Base-by-base conservation (phyloP, 2,797 vertebrate species). In the Malacoraja senta region DNA sequence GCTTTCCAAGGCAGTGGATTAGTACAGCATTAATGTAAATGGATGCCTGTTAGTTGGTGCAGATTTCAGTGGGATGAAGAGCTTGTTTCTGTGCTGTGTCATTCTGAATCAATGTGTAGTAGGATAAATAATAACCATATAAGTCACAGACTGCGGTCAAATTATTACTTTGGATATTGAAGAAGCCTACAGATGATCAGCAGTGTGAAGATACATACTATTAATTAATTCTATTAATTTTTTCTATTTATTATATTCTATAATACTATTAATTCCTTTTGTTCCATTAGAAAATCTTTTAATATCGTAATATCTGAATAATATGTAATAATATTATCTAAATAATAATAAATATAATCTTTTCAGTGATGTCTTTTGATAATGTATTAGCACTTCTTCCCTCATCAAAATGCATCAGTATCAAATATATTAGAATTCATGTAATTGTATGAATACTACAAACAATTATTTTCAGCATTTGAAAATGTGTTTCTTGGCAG, bases 401-500 rank as follows among this genome's bases (percentile, higher is more conserved):
- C 21, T 53, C 21, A 81, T 53, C 8, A 21, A 53, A 81, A 53
- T 9, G 8, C 81, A 58, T 29, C 29, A 1, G n/a, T 68, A 35
- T 58, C 3, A 58, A 12, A 29, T 68, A 19, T 88, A 88, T 3
- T 35, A 19, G 7, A 74, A 53, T 53, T 53, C 44, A 53, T 53
- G 44, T 53, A 53, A 7, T 68, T 68, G 71, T 8, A 24, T 74
- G 24, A 74, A 74, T 21, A 74, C 71, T 19, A 68, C 17, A 35
- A 8, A 1, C 8, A 68, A 88, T 32, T 88, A 68, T 68, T 88
- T 88, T 65, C 13, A 88, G 21, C 21, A 19, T 68, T 65, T 2
- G 21, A 1, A 76, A 71, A 92, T 91, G 35, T 74, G 29, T 76
- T 76, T 76, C 90, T 92, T 92, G 61, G 12, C 94, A 98, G 98